Conservation (phyloP, 2,797 vertebrate species). For the Adrianichthys oophorus region DNA sequence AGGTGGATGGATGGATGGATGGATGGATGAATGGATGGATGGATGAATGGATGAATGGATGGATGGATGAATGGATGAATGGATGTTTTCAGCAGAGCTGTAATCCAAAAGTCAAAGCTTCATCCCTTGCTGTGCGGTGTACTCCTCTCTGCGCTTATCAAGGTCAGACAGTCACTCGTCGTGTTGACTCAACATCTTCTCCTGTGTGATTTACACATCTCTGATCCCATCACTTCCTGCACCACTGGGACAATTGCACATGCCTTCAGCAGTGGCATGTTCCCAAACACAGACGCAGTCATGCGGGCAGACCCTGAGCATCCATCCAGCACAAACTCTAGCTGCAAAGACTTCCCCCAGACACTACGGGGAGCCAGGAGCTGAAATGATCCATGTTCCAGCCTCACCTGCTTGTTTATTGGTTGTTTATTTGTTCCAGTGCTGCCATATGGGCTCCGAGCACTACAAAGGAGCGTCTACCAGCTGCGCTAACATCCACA, state of each 20-base stretch:
- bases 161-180: no score
- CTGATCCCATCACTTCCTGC: conserved; percentile 22
- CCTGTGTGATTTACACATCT: not conserved
- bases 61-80: no score
- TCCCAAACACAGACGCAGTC: conserved; percentile 9
- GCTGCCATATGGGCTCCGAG: conserved; percentile 20
- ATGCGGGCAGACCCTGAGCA: not conserved
- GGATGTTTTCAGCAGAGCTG: no score
- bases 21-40: no score
- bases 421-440: conserved; percentile 32
- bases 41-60: no score
- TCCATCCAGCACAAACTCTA: not conserved
- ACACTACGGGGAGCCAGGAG: conserved; percentile 19
- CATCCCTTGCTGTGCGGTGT: no score
- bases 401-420: conserved; percentile 41
- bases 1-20: no score
- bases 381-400: conserved; percentile 17
- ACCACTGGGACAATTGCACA: conserved; percentile 5
- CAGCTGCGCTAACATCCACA: conserved; percentile 23
- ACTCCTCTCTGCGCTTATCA: no score
- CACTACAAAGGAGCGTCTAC: conserved; percentile 35
- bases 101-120: no score
- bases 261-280: conserved; percentile 20
- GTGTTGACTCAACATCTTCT: no score
- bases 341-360: conserved; percentile 24